Base-by-base conservation (phyloP, 2,113 vertebrate genomes). In the Gallinago undulata region DNA sequence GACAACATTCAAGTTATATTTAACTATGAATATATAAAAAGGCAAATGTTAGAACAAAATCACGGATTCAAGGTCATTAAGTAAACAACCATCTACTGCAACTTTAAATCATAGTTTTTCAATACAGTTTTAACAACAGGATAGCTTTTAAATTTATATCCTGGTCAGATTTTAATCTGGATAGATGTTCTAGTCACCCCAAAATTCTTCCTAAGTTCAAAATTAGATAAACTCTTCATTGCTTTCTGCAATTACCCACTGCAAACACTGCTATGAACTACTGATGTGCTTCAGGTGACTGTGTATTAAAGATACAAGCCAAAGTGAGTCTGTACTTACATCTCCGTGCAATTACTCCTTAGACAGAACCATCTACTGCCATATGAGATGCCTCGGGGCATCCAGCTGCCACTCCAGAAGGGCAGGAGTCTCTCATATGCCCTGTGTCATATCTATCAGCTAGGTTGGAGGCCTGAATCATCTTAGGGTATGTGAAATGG, bases 1-100 rank as follows among this genome's bases (percentile, higher is more conserved):
- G 81, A 85, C 92, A 96, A 94, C 53, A 94, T 92, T 96, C 88
- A 96, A 97, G 94, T 84, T 96, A 93, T 94, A 96, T 97, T 95
- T 96, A 96, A 91, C 91, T 83, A 85, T 95, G 95, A 95, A 95
- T 96, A 94, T 47, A 93, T 95, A 91, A 94, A 95, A 91, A 94
- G 37, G 53, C 92, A 96, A 94, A 87, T 70, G 84, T 43, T 93
- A 69, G 75, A 94, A 91, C 43, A 48, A 94, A 92, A 94, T 91
- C 33, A 83, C 70, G 50, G 43, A 82, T 92, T 81, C 80, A 67
- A 94, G 89, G 74, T 94, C 84, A 96, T 87, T 87, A 95, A 62
- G 77, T 62, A 93, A 85, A 82, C 53, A 89, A 79, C 66, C 57
- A 87, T 51, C 62, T 35, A 64, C 56, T 33, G 35, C 45, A 91